Evolutionary conservation across 2,888 invertebrate species (phyloP).

Genomic region (Oscheius sp.): DNA sequence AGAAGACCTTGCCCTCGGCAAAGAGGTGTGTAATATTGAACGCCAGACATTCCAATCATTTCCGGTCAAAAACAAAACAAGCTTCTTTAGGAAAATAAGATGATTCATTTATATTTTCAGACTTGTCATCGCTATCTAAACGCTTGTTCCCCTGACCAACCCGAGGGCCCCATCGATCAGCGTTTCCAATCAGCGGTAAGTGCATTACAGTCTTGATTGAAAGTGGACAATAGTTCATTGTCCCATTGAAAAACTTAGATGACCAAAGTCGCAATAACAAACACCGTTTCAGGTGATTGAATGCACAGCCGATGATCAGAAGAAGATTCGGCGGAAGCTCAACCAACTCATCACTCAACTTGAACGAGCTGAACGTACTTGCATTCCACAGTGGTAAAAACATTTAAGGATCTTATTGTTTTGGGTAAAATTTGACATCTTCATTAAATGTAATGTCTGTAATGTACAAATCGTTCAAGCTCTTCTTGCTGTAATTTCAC

Average conservation of each 20-base stretch:
- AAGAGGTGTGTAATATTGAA: conserved; percentile 45
- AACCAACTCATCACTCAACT: conserved; percentile 57
- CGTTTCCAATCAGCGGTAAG: conserved; percentile 62
- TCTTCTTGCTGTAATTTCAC: conserved; percentile 25
- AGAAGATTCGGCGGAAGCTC: conserved; percentile 67
- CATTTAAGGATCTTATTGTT: background rate
- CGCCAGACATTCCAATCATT: background rate
- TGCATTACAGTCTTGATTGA: background rate
- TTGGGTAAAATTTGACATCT: conserved; percentile 1
- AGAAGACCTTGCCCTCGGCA: conserved; percentile 52
- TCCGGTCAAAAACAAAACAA: background rate
- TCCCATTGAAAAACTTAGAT: background rate
- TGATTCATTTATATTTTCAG: conserved; percentile 34
- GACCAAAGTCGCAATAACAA: background rate
- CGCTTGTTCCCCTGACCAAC: conserved; percentile 71
- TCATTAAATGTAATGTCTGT: background rate
- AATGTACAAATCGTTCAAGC: conserved; percentile 7
- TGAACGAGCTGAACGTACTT: conserved; percentile 53
- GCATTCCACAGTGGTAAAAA: conserved; percentile 38
- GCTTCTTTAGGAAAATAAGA: background rate
- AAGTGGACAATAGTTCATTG: background rate
- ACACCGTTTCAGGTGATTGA: conserved; percentile 65
- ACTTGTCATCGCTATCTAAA: conserved; percentile 70
- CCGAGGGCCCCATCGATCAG: conserved; percentile 70
- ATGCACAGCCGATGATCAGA: conserved; percentile 73